phyloP scores from a whole-genome alignment of 1,140 invertebrate genomes.

The Chymomyza costata region DNA sequence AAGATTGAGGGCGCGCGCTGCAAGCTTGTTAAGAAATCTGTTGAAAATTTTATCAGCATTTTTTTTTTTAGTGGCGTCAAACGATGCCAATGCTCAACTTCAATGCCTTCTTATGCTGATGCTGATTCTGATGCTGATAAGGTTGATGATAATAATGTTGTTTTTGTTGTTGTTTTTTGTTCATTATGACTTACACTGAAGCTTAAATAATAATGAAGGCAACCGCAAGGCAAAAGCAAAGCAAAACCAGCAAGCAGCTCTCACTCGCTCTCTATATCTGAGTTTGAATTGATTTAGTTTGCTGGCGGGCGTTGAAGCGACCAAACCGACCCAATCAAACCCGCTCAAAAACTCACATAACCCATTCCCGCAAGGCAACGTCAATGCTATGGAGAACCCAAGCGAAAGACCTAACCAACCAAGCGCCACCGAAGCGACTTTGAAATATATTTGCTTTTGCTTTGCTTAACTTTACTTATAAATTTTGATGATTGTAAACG shows the following conservation, averaged over 20 bases:
- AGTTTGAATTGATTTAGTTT: slow-evolving; percentile 64
- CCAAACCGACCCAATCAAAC: too few species aligned
- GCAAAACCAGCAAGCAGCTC: background rate
- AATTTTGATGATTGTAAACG: slow-evolving; percentile 60
- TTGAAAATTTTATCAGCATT: slow-evolving; percentile 46
- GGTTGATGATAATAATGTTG: too few species aligned
- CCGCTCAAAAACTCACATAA: too few species aligned
- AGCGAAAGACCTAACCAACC: too few species aligned
- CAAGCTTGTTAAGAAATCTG: slow-evolving; percentile 47
- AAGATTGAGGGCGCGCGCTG: too few species aligned
- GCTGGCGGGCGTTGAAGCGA: too few species aligned
- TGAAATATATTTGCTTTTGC: slow-evolving; percentile 59
- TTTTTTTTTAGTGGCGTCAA: slow-evolving; percentile 34
- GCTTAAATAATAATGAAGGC: slow-evolving; percentile 38
- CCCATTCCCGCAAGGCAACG: too few species aligned
- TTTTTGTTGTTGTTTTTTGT: too few species aligned
- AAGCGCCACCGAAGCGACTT: slow-evolving; percentile 14
- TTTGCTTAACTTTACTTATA: slow-evolving; percentile 61
- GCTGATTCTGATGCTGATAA: too few species aligned
- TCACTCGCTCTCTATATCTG: slow-evolving; percentile 15
- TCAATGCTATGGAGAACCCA: too few species aligned
- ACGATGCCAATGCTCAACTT: slow-evolving; percentile 9
- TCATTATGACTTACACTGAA: slow-evolving; percentile 13
- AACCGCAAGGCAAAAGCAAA: slow-evolving; percentile 29
- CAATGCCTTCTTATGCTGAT: too few species aligned